A percentile compares a stretch with the other conserved stretches of the same genome.
phyloP scores from a whole-genome alignment of 2,797 vertebrate genomes.

The Miichthys miiuy region DNA sequence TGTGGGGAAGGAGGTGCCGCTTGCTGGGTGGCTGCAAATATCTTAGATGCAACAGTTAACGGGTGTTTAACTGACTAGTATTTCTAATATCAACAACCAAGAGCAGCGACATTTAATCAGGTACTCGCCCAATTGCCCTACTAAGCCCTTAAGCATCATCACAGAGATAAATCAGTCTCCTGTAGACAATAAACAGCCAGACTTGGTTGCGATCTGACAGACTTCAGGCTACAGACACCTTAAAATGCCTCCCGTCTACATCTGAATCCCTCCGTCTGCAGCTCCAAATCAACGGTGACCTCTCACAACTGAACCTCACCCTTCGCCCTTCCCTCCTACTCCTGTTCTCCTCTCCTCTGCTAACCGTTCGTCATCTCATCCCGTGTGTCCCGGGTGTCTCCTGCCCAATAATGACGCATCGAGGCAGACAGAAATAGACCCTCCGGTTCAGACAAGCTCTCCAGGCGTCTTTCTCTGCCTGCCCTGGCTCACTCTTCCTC shows the following conservation, averaged over 20 bases:
- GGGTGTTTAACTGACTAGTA: too few species aligned
- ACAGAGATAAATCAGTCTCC: neutral
- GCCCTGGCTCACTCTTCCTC: constrained; percentile 45
- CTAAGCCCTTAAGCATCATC: neutral
- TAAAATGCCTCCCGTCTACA: constrained; percentile 19
- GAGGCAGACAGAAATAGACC: constrained; percentile 75
- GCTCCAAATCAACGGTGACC: constrained; percentile 40
- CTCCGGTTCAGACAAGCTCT: constrained; percentile 67
- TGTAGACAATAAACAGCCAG: constrained; percentile 14
- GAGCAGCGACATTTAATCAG: too few species aligned
- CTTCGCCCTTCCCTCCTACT: constrained; percentile 29
- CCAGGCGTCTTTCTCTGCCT: constrained; percentile 46
- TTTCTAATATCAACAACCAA: too few species aligned
- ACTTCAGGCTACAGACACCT: constrained; percentile 11
- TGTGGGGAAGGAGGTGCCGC: too few species aligned
- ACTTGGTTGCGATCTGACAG: neutral
- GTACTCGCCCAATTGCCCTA: too few species aligned
- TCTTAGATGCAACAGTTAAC: too few species aligned
- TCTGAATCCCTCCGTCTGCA: constrained; percentile 14
- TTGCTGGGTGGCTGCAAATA: too few species aligned
- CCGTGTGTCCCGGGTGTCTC: constrained; percentile 45
- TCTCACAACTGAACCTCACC: constrained; percentile 33
- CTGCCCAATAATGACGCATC: constrained; percentile 67
- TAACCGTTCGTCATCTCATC: constrained; percentile 55
- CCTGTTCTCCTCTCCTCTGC: constrained; percentile 32